Conservation (phyloP, 2,113 vertebrate species). For the Plestiodon gilberti region DNA sequence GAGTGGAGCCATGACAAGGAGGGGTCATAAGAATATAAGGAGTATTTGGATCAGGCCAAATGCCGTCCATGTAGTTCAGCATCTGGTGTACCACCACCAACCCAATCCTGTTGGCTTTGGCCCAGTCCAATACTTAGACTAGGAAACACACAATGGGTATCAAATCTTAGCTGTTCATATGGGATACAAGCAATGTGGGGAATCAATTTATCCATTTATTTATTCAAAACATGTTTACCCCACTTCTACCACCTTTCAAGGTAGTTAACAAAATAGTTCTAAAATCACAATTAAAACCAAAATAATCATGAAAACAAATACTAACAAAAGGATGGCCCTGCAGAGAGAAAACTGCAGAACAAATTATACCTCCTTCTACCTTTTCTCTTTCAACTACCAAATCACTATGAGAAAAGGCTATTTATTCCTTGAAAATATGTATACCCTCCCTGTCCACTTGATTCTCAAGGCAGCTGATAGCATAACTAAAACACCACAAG, state of each 20-base stretch:
- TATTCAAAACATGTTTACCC: neutral
- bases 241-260: neutral
- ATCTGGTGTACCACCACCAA: too few relatives aligned
- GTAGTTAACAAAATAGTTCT: neutral
- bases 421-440: neutral
- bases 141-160: too few relatives aligned
- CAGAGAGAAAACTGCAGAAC: neutral
- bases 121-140: too few relatives aligned
- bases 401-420: neutral
- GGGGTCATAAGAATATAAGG: neutral
- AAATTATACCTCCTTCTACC: neutral
- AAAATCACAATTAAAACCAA: neutral
- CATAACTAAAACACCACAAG: too few relatives aligned
- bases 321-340: too few relatives aligned
- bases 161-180: neutral
- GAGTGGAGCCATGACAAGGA: neutral
- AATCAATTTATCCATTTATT: neutral
- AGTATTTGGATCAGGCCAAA: neutral
- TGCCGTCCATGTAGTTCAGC: neutral
- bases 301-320: neutral
- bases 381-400: neutral
- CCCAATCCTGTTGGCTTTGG: too few relatives aligned
- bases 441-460: too few relatives aligned
- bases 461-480: too few relatives aligned
- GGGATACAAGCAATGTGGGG: neutral